Conservation (phyloP, 2,797 vertebrate species). For the Tolypeutes matacus region DNA sequence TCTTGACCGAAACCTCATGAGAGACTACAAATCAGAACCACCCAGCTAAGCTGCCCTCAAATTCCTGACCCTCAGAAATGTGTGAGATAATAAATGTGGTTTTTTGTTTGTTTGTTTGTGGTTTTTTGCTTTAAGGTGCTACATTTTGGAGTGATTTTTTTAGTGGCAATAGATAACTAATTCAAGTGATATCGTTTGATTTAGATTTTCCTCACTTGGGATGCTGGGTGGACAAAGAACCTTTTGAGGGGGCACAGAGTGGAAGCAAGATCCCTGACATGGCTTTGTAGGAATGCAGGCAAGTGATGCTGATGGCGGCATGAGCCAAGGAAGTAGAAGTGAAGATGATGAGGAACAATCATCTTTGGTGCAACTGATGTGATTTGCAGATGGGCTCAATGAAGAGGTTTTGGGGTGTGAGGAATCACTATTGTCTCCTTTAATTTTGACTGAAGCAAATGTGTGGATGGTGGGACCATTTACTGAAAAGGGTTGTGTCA, state of each 20-base stretch:
- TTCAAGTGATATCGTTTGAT: not conserved
- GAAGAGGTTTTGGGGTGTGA: not conserved
- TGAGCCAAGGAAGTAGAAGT: not conserved
- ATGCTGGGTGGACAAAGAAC: not conserved
- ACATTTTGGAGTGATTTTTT: not conserved
- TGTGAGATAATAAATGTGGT: not conserved
- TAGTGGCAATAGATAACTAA: not conserved
- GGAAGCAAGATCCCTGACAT: not conserved
- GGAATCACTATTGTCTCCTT: not conserved
- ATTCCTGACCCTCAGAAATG: conserved; percentile 20
- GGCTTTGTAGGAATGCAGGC: not conserved
- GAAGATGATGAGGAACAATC: not conserved
- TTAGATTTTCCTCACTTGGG: not conserved
- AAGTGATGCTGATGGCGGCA: not conserved
- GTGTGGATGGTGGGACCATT: not conserved
- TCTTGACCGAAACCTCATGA: not conserved
- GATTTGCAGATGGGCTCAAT: not conserved
- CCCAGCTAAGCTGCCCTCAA: not conserved
- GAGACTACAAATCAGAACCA: not conserved
- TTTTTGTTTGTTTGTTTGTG: not conserved
- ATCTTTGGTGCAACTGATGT: not conserved
- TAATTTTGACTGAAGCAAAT: not conserved
- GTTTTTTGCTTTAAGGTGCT: not conserved
- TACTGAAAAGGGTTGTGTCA: not conserved
- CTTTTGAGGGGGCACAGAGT: not conserved